These are phyloP conservation scores for Cepaea hortensis DNA, from an alignment of 2,888 invertebrate species.

Conservation along the genomic window DNA sequence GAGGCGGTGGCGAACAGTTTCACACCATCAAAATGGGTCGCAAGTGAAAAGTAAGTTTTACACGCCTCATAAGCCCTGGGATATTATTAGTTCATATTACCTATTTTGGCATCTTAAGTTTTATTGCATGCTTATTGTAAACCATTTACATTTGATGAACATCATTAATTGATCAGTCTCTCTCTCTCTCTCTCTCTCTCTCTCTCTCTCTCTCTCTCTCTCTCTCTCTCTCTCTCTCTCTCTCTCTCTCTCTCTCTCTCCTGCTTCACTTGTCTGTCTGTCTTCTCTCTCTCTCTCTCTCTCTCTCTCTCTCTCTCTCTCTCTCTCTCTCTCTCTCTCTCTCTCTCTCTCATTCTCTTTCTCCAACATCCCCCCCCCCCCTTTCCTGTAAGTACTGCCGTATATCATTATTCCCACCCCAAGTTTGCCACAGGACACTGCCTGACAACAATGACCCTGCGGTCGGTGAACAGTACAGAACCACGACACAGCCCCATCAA, in stretches of 20 bases:
- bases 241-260: conserved; percentile 34
- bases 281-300: neutral
- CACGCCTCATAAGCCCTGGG: no score
- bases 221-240: neutral
- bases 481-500: neutral
- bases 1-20: no score
- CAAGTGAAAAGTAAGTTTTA: no score
- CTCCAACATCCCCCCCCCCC: neutral
- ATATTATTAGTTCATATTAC: no score
- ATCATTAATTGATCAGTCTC: neutral
- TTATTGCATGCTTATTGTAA: no score
- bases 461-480: neutral
- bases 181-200: conserved; percentile 33
- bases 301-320: conserved; percentile 7
- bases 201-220: no score
- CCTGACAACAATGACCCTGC: neutral
- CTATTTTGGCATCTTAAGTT: no score
- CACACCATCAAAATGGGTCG: no score
- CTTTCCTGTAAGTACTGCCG: neutral
- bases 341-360: conserved; percentile 1
- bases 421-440: neutral
- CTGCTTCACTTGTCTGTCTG: neutral
- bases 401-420: neutral
- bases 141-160: no score
- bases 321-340: neutral